Conservation (phyloP, 2,113 vertebrate species). For the Leptocoma aspasia region DNA sequence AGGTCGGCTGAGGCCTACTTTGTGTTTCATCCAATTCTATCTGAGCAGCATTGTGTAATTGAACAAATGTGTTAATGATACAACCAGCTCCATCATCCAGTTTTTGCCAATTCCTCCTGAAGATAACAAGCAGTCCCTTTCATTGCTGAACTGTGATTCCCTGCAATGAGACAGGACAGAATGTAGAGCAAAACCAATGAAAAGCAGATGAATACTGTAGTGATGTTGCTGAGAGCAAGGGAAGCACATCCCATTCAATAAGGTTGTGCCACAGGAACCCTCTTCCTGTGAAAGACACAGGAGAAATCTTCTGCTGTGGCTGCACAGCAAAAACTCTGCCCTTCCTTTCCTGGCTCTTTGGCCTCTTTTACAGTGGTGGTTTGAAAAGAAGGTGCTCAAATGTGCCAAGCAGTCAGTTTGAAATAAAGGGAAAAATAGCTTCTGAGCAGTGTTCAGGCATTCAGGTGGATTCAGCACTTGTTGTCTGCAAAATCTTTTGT, state of each 20-base stretch:
- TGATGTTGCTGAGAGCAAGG: background rate
- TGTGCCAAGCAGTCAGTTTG: background rate
- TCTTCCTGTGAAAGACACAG: background rate
- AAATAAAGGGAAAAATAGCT: background rate
- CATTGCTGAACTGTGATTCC: background rate
- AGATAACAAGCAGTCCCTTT: background rate
- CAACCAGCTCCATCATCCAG: background rate
- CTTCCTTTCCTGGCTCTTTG: background rate
- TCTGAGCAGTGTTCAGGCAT: background rate
- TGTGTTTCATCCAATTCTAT: background rate
- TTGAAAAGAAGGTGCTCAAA: background rate
- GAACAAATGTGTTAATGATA: background rate
- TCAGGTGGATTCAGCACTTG: background rate
- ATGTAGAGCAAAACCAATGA: background rate
- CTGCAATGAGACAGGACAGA: background rate
- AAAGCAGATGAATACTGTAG: background rate
- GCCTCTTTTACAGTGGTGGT: background rate
- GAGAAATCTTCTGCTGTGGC: background rate
- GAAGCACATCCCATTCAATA: background rate
- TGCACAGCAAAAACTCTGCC: background rate
- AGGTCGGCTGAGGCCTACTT: background rate
- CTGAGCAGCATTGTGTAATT: background rate
- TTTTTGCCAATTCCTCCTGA: background rate
- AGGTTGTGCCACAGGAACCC: rapidly evolving
- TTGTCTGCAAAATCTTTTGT: background rate